Base-by-base conservation (phyloP, 2,888 invertebrate genomes). In the Adineta ricciae region DNA sequence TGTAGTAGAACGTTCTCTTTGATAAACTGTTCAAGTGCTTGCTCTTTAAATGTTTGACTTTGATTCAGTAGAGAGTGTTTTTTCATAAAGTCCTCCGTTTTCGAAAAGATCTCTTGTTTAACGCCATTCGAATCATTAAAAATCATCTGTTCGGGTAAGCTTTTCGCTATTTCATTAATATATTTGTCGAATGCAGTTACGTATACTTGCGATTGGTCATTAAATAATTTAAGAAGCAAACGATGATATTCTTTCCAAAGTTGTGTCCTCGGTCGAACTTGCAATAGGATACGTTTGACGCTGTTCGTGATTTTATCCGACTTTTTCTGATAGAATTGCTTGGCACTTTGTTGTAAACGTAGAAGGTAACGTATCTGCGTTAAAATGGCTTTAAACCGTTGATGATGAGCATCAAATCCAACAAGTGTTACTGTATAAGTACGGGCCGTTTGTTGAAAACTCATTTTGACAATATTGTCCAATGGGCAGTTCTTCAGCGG, bases 1-100 rank as follows among this genome's bases (percentile, higher is more conserved):
- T 78, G 78, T 2, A 41, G 1, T 4, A 5, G 38, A n/a, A 78
- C 41, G 41, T 78, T 78, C n/a, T 78, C 16, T 41, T 78, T 4
- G n/a, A 78, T 78, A 78, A 78, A 78, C 11, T 78, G 24, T 38
- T 78, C 78, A n/a, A 78, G n/a, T 78, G 38, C 78, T 41, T 78
- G 41, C 0, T 41, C 8, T 78, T 78, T 78, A 24, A 78, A 5
- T n/a, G 78, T 21, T 9, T 78, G 24, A 41, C 38, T 41, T n/a
- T 78, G 36, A 36, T 38, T 78, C 4, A 27, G 0, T 11, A 78
- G 16, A 5, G 32, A 8, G n/a, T 41, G 21, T 24, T 41, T 78
- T 41, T 78, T 19, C 9, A 78, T 78, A n/a, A 41, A 78, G 41
- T 41, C n/a, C 24, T 78, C n/a, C 11, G 78, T 78, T 41, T n/a